phyloP scores from a whole-genome alignment of 2,888 invertebrate genomes.

The Epirrhoe tristata region DNA sequence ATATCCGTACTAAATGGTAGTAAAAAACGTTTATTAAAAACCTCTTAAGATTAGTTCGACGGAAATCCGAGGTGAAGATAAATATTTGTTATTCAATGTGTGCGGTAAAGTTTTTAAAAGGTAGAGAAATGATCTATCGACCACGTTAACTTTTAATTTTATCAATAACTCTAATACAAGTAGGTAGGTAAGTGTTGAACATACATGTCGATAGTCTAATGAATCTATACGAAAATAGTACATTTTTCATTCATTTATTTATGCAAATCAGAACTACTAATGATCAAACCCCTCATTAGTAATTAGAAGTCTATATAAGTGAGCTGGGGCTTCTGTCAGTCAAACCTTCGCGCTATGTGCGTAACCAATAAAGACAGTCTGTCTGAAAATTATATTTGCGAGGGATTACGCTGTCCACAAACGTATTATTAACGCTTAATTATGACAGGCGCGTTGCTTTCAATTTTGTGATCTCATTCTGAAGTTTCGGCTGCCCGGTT shows the following conservation, averaged over 20 bases:
- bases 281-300: no score
- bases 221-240: no score
- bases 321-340: not conserved
- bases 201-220: no score
- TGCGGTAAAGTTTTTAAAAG: not conserved
- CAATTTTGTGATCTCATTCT: constrained; percentile 45
- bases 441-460: constrained; percentile 55
- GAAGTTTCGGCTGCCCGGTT: constrained; percentile 18
- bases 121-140: not conserved
- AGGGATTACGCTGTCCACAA: constrained; percentile 49
- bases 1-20: not conserved
- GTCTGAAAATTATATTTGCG: constrained; percentile 36
- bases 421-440: constrained; percentile 49
- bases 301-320: no score
- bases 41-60: not conserved
- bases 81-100: not conserved
- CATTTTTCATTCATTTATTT: no score
- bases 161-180: no score
- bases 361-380: not conserved
- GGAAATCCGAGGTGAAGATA: not conserved
- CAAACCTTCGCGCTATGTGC: not conserved
- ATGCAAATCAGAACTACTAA: no score
- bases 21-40: not conserved
- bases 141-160: no score
- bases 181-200: no score